phyloP scores from a whole-genome alignment of 2,797 vertebrate species.

The Crenuchus spilurus region DNA sequence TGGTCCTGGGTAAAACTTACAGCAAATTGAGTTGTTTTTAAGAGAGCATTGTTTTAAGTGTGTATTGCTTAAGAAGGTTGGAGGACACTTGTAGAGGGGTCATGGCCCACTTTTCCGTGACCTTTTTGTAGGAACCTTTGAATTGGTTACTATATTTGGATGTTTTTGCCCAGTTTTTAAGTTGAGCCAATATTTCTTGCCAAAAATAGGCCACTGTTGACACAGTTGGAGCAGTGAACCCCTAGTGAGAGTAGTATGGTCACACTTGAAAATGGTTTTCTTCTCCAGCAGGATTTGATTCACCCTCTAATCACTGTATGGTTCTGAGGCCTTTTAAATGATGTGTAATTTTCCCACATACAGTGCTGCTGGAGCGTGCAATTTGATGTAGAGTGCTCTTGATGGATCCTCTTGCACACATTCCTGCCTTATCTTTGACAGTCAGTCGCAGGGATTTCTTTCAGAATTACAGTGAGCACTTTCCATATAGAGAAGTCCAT shows the following conservation, averaged over 20 bases:
- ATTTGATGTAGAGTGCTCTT: background rate
- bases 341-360: background rate
- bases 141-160: too few relatives aligned
- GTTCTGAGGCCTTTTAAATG: background rate
- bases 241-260: background rate
- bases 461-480: background rate
- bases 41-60: too few relatives aligned
- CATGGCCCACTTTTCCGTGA: too few relatives aligned
- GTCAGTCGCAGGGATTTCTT: constrained; percentile 1
- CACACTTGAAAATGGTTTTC: constrained; percentile 4
- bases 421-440: background rate
- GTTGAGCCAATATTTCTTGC: too few relatives aligned
- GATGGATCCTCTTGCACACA: background rate
- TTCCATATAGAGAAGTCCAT: background rate
- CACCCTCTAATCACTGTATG: background rate
- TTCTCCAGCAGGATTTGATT: background rate
- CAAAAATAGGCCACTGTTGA: background rate
- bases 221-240: background rate
- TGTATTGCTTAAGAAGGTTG: too few relatives aligned
- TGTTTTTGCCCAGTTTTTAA: too few relatives aligned
- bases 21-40: too few relatives aligned
- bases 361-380: background rate
- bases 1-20: too few relatives aligned
- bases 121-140: too few relatives aligned
- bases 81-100: too few relatives aligned